Percentiles rank a stretch among this genome's conserved stretches.
phyloP scores from a whole-genome alignment of 2,113 vertebrate species.

The Orycteropus afer region DNA sequence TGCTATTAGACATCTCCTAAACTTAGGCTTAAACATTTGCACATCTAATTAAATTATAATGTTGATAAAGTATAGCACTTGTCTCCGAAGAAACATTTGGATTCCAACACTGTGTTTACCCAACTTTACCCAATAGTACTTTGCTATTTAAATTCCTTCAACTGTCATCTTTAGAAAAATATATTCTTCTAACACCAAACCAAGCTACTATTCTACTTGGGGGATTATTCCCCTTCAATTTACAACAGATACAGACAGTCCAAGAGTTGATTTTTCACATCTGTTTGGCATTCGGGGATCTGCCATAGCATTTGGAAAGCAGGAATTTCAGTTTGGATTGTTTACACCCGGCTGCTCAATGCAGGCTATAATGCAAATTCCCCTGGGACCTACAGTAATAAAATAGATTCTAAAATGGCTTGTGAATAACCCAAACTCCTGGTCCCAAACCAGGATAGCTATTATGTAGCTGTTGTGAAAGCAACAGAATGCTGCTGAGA shows the following conservation, averaged over 20 bases:
- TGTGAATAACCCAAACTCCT: not conserved
- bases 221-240: not conserved
- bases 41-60: not conserved
- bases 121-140: not conserved
- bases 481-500: not conserved
- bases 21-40: not conserved
- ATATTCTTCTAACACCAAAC: not conserved
- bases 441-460: not conserved
- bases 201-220: slow-evolving; percentile 15
- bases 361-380: not conserved
- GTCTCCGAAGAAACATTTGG: not conserved
- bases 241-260: not conserved
- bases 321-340: not conserved
- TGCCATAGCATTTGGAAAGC: not conserved
- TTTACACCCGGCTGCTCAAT: not conserved
- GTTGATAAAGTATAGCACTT: not conserved
- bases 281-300: not conserved
- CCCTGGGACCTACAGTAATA: not conserved
- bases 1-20: not conserved
- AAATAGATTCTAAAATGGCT: not conserved
- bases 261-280: not conserved
- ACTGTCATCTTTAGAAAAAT: not conserved
- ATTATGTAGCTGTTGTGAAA: not conserved
- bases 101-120: not conserved
- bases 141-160: not conserved